Evolutionary conservation across 2,888 invertebrate genomes (phyloP), one percentile per base, ranked within the genome.

Genomic region (Bembecia ichneumoniformis): DNA sequence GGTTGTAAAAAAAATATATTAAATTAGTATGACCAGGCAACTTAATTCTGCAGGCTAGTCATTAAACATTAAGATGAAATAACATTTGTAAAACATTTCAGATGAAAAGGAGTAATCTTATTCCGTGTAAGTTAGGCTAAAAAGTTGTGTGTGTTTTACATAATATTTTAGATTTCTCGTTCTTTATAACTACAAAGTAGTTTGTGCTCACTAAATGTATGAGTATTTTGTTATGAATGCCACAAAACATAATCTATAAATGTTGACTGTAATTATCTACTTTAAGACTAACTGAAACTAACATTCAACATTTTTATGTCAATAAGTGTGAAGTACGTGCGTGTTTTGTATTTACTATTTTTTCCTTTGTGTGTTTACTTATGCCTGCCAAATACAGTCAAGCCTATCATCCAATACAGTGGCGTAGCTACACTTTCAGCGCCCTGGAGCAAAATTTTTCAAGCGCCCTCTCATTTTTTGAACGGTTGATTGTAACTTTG

Each of bases 91-190:
- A 66, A 49, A 58, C 62, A 71, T 84, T 86, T 68, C 86, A 86
- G 86, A 82, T 73, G 80, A 82, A 55, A 81, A 77, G 74, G 76
- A 78, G 9, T 83, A 81, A 73, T 54, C 47, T 53, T 43, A 52
- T 57, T 9, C 28, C 0, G 61, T 66, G 71, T 78, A 71, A 77
- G 77, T 76, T 76, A 76, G 76, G 72, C 14, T 44, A 11, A 15
- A 17, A 44, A 16, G 14, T 13, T 13, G 13, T 40, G 13, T 40
- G 40, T 14, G 14, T 40, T 40, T 13, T 40, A 40, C 13, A 40
- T 13, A 40, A 28, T 9, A 28, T 28, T 5, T 20, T 7, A 20
- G 5, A 20, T 4, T 20, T 1, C 5, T 20, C 5, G 20, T 4
- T 20, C 3, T 17, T 20, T 28, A 28, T 9, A 28, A 28, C 9